Evolutionary conservation across 2,113 vertebrate species (phyloP), one percentile per base, ranked within the genome.

Genomic region (Rhinolophus ferrumequinum): DNA sequence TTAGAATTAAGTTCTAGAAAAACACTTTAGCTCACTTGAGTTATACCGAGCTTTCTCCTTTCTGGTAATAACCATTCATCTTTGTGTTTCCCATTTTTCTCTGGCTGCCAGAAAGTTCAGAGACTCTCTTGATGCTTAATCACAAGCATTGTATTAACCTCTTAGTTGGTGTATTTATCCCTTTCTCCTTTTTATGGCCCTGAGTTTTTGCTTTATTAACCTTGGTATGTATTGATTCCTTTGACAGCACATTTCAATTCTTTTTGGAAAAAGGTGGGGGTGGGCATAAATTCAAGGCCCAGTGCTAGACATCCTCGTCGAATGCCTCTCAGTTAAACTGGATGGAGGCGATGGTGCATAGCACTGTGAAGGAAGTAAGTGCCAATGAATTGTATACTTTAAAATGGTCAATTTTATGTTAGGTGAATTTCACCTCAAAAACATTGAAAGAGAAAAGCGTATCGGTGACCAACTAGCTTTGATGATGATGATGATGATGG

Each of bases 121-220:
- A 33, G 58, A 58, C 16, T 30, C 22, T 35, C 16, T 6, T 72
- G 30, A 41, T 85, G 14, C 11, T 79, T 30, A 69, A 9, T 77
- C 52, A 54, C 19, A 89, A 84, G 22, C 33, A 69, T 81, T 3
- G 1, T 64, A 28, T 69, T 70, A 70, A 77, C 6, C 6, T 89
- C 6, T 3, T 52, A 38, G 24, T 69, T 93, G 83, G 38, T 73
- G 12, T 47, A 72, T 77, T 77, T 92, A 76, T 62, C 15, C 79
- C 41, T 69, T 87, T 92, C 24, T 92, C 64, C 64, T 87, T 79
- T 82, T 38, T 21, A 58, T 87, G 62, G 56, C 22, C 13, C 16
- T 83, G 56, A 56, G 60, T 90, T 76, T 93, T 58, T 88, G 58
- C 58, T 66, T 95, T 93, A 73, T 73, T 62, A 86, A 73, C 15